Evolutionary conservation across 2,888 invertebrate genomes (phyloP).

Genomic region (Scelioninae gen. 1): DNA sequence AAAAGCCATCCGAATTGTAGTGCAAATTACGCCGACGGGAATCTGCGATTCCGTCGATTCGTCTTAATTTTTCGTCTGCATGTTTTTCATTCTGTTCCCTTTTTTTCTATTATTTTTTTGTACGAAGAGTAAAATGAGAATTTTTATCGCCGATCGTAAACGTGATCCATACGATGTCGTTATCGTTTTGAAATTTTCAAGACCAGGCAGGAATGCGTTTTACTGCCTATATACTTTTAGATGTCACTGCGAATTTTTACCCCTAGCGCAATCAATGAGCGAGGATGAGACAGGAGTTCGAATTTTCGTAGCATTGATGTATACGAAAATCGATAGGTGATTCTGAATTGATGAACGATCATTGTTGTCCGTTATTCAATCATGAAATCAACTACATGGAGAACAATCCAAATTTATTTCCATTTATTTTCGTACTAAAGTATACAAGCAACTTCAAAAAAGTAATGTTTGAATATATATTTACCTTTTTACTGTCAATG

Average conservation of each 20-base stretch:
- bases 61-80: not conserved
- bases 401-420: too few relatives aligned
- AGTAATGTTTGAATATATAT: too few relatives aligned
- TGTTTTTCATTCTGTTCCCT: not conserved
- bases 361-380: too few relatives aligned
- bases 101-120: conserved; percentile 10
- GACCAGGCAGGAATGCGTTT: conserved; percentile 43
- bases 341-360: too few relatives aligned
- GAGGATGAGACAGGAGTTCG: conserved; percentile 2
- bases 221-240: conserved; percentile 54
- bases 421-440: too few relatives aligned
- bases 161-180: conserved; percentile 56
- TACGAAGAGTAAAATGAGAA: conserved; percentile 40
- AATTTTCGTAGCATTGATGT: not conserved
- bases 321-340: not conserved
- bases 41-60: conserved; percentile 38
- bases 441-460: too few relatives aligned
- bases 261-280: conserved; percentile 23
- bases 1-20: conserved; percentile 52
- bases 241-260: conserved; percentile 44
- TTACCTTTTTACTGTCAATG: too few relatives aligned
- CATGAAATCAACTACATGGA: too few relatives aligned
- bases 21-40: conserved; percentile 41
- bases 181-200: conserved; percentile 61
- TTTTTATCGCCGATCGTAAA: conserved; percentile 61